These are phyloP conservation scores for Pluvianellus socialis DNA, from an alignment of 2,113 vertebrate species.

Conservation along the genomic window DNA sequence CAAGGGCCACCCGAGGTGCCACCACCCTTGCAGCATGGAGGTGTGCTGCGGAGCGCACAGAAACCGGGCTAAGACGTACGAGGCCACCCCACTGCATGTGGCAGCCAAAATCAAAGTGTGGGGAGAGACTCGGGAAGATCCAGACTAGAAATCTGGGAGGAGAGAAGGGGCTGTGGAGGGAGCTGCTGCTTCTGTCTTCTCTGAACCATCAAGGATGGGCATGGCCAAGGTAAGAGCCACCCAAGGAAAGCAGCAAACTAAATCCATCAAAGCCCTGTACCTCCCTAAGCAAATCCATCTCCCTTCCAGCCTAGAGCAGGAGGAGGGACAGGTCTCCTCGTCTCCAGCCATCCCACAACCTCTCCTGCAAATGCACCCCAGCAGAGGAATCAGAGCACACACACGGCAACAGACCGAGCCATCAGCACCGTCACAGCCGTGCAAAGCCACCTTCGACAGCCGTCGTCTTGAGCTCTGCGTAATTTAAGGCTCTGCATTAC, in stretches of 20 bases:
- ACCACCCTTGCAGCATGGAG: neutral
- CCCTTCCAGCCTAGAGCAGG: neutral
- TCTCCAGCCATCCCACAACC: neutral
- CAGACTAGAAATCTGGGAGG: neutral
- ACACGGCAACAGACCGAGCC: neutral
- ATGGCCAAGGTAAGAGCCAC: neutral
- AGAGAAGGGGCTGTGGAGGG: neutral
- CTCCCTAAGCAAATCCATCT: neutral
- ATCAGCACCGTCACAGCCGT: neutral
- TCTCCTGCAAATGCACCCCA: neutral
- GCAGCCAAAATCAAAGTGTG: neutral
- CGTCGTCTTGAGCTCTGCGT: fast-evolving
- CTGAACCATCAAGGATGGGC: neutral
- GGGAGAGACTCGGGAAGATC: neutral
- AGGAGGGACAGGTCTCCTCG: neutral
- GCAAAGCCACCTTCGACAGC: neutral
- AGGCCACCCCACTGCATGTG: neutral
- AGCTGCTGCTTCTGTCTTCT: neutral
- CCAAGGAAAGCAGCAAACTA: neutral
- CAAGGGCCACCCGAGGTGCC: neutral
- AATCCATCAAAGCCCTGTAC: neutral
- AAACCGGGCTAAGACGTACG: fast-evolving
- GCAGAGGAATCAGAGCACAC: neutral
- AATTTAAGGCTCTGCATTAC: neutral
- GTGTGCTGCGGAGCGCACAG: neutral